A percentile compares a stretch with the other conserved stretches of the same genome.
Evolutionary conservation across 2,888 invertebrate genomes (phyloP).

Genomic region (Campopleginae sp.): DNA sequence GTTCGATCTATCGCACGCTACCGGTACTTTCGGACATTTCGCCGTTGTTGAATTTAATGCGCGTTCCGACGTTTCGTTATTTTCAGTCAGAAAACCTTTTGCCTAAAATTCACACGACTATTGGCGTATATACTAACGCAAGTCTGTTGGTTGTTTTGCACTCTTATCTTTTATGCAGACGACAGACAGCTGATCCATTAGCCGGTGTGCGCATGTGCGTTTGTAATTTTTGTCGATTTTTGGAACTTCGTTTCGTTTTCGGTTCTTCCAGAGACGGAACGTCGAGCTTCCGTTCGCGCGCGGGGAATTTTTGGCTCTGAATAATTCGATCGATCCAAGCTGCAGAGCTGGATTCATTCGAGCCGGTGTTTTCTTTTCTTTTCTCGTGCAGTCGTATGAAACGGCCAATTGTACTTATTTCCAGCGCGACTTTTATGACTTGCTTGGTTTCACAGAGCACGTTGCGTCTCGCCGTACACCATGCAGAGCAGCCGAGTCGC

Average conservation of each 20-base stretch:
- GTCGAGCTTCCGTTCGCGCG: neutral
- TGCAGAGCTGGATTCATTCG: neutral
- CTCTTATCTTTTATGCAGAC: slow-evolving; percentile 3
- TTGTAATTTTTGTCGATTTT: neutral
- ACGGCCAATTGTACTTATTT: too few relatives aligned
- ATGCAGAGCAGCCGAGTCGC: neutral
- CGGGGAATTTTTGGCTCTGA: neutral
- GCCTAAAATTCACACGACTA: neutral
- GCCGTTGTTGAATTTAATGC: neutral
- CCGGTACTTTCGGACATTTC: neutral
- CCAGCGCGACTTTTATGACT: slow-evolving; percentile 17
- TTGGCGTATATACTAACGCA: neutral
- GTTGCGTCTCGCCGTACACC: too few relatives aligned
- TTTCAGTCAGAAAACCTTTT: neutral
- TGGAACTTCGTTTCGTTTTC: neutral
- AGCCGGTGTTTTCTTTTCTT: neutral
- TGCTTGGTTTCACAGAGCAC: neutral
- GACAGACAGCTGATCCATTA: slow-evolving; percentile 15
- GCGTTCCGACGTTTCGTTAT: neutral
- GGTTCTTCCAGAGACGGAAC: too few relatives aligned
- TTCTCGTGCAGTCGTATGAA: too few relatives aligned
- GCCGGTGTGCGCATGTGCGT: slow-evolving; percentile 26
- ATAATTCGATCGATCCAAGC: neutral
- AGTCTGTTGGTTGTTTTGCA: neutral
- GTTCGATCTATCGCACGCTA: neutral